Conservation (phyloP, 2,797 vertebrate species). For the Thaleichthys pacificus region DNA sequence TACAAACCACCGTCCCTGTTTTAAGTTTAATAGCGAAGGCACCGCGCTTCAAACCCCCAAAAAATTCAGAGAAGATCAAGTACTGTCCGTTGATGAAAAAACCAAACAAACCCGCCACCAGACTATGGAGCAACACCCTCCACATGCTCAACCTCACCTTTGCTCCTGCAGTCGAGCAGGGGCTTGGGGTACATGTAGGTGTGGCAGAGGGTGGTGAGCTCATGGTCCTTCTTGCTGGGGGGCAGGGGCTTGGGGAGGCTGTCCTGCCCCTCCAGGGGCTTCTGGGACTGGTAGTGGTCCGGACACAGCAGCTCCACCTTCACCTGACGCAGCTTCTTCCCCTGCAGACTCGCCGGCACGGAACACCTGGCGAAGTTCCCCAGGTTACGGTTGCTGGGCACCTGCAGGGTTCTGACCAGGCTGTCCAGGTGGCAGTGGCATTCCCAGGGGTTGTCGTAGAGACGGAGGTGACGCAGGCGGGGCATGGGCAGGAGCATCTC, state of each 20-base stretch:
- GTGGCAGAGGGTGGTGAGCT: slow-evolving; percentile 82
- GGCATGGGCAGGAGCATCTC: slow-evolving; percentile 86
- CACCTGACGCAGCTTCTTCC: slow-evolving; percentile 85
- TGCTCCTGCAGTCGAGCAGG: slow-evolving; percentile 86
- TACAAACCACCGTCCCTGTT: not conserved
- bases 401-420: slow-evolving; percentile 85
- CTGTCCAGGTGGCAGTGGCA: slow-evolving; percentile 88
- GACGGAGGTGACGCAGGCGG: slow-evolving; percentile 86
- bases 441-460: slow-evolving; percentile 95
- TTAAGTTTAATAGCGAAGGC: not conserved
- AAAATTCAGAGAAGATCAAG: not conserved
- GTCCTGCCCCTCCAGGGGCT: slow-evolving; percentile 33
- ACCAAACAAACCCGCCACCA: not conserved
- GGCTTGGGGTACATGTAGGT: slow-evolving; percentile 86
- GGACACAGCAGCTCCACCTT: slow-evolving; percentile 79
- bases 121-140: not conserved
- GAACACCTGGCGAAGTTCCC: slow-evolving; percentile 90
- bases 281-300: slow-evolving; percentile 53
- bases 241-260: slow-evolving; percentile 34
- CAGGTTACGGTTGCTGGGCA: slow-evolving; percentile 90
- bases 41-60: not conserved
- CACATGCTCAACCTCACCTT: slow-evolving; percentile 78
- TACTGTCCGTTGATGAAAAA: not conserved
- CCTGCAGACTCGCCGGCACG: slow-evolving; percentile 75
- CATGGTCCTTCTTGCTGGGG: slow-evolving; percentile 54